Base-by-base conservation (phyloP, 2,797 vertebrate genomes). In the Rhodeus uyekii region DNA sequence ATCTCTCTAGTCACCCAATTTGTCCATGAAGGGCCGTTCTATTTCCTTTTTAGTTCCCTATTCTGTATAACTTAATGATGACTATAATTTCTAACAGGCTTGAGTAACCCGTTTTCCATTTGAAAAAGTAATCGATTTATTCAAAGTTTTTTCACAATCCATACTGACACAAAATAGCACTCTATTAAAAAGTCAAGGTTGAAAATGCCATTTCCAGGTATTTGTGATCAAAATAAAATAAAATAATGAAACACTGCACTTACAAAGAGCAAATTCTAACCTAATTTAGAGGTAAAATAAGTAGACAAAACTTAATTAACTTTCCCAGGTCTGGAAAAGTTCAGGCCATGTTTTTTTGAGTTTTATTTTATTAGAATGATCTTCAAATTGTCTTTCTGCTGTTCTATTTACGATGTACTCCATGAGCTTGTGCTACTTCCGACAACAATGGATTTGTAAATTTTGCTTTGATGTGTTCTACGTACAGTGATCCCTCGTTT, bases 1-100 rank as follows among this genome's bases (percentile, higher is more conserved):
- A 75, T 55, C 13, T 75, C 46, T 65, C 60, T n/a, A 67, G 24
- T 67, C 71, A 55, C 58, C 16, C 42, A 74, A 80, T 80, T 80
- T 63, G 68, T 61, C 39, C n/a, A 63, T 13, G 16, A 46, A 50
- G 10, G 7, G 19, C 42, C 22, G 32, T 19, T 34, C 29, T 12
- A 71, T 42, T 80, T 80, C 14, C 38, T 72, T n/a, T 72, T 24
- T 44, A 38, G 44, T 8, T 42, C 24, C 5, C 5, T 76, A 18
- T 73, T 73, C 48, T 39, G 22, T 67, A 6, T 39, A 38, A 14
- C 9, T 36, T 5, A 36, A 36, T 73, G 29, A 38, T 14, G 9
- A 32, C 29, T 8, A 5, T 27, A 34, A 50, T 69, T 39, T 44
- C 8, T 18, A 68, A 29, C 18, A 13, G 16, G 48, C 13, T 29